Evolutionary conservation across 2,888 invertebrate species (phyloP).

Genomic region (Craniophora ligustri): DNA sequence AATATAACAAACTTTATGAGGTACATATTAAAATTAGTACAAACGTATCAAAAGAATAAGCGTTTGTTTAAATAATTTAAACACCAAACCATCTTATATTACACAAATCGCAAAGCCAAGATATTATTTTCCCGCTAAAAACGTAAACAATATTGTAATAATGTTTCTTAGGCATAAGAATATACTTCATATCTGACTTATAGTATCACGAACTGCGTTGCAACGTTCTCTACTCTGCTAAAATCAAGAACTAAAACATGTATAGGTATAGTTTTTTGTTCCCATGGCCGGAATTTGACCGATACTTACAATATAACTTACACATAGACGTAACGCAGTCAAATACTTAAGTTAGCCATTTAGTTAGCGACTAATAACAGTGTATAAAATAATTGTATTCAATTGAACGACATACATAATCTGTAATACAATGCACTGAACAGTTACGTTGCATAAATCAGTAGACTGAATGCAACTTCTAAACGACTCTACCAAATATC

Average conservation of each 20-base stretch:
- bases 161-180: conserved; percentile 1
- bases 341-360: neutral
- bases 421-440: too few relatives aligned
- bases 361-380: too few relatives aligned
- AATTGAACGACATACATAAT: too few relatives aligned
- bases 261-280: conserved; percentile 45
- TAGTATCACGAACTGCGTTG: conserved; percentile 33
- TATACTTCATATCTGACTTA: conserved; percentile 17
- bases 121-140: too few relatives aligned
- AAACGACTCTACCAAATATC: too few relatives aligned
- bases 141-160: too few relatives aligned
- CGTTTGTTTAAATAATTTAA: conserved; percentile 20
- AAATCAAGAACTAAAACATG: conserved; percentile 20
- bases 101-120: conserved; percentile 1
- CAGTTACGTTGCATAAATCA: too few relatives aligned
- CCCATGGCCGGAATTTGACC: conserved; percentile 41
- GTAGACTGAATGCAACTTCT: too few relatives aligned
- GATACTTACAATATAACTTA: conserved; percentile 47
- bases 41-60: conserved; percentile 27
- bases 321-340: conserved; percentile 12
- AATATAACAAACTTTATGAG: conserved; percentile 2
- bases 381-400: too few relatives aligned
- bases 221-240: conserved; percentile 18
- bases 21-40: conserved; percentile 3
- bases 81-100: conserved; percentile 4